Conservation (phyloP, 1,140 invertebrate species). For the Sycophaga agraensis region DNA sequence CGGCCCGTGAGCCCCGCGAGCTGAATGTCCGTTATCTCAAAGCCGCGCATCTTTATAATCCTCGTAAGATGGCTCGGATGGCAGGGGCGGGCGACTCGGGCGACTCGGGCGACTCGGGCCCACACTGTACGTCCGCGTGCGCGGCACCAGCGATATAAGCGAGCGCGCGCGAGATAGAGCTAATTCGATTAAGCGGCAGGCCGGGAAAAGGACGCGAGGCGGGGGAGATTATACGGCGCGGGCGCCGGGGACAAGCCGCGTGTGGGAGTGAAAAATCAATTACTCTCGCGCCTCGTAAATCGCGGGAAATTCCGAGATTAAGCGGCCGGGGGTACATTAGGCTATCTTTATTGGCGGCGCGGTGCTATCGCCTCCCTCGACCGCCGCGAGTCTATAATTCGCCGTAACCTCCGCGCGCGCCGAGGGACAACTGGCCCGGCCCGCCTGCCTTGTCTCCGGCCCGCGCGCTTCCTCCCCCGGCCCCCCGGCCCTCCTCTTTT, state of each 20-base stretch:
- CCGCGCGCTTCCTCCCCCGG: background rate
- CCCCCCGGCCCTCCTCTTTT: background rate
- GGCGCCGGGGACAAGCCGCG: background rate
- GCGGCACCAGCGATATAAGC: background rate
- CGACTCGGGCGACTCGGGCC: too few species aligned
- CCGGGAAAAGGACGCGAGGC: background rate
- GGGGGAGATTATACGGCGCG: background rate
- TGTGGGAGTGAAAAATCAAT: slow-evolving; percentile 19
- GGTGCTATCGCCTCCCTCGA: background rate
- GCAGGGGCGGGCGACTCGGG: background rate
- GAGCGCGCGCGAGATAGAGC: slow-evolving; percentile 2
- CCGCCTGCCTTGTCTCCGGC: too few species aligned
- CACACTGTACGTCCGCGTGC: too few species aligned
- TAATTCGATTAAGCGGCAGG: slow-evolving; percentile 10
- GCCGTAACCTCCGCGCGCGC: slow-evolving; percentile 12
- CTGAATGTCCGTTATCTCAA: slow-evolving; percentile 2
- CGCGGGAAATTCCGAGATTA: slow-evolving; percentile 15
- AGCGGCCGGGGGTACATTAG: slow-evolving; percentile 9
- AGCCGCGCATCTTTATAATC: background rate
- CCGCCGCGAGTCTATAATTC: slow-evolving; percentile 5
- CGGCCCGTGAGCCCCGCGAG: too few species aligned
- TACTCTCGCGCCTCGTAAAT: slow-evolving; percentile 16
- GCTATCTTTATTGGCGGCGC: slow-evolving; percentile 13
- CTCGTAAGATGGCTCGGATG: background rate
- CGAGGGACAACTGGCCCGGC: too few species aligned